Conservation (phyloP, 2,113 vertebrate genomes). For the Desmodus rotundus region DNA sequence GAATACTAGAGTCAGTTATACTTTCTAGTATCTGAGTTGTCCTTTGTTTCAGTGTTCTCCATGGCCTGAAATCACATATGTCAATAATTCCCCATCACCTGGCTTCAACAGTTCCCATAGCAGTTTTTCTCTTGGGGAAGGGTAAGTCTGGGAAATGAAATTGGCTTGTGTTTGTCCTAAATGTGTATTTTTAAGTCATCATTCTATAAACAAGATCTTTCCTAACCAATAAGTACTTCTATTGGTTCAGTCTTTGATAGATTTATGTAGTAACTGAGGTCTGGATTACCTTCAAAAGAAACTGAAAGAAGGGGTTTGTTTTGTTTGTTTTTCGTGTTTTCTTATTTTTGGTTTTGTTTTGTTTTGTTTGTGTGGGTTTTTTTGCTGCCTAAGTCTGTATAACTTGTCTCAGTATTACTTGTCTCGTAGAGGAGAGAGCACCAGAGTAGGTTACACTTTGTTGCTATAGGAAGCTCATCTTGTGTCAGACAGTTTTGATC, state of each 20-base stretch:
- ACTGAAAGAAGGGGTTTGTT: background rate
- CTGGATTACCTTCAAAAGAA: conserved; percentile 10
- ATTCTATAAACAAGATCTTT: conserved; percentile 15
- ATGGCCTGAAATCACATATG: conserved; percentile 95
- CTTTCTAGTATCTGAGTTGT: background rate
- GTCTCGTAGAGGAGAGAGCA: conserved; percentile 75
- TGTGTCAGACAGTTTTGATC: conserved; percentile 77
- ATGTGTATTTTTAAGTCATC: conserved; percentile 10
- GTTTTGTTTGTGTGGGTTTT: background rate
- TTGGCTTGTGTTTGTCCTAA: conserved; percentile 1
- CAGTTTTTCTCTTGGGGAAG: conserved; percentile 91
- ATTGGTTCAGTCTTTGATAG: background rate
- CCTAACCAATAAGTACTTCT: background rate
- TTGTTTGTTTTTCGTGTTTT: background rate
- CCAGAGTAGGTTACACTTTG: conserved; percentile 83
- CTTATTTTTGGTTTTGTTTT: background rate
- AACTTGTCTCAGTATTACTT: conserved; percentile 77
- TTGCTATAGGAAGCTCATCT: conserved; percentile 86
- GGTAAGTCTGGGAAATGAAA: conserved; percentile 80
- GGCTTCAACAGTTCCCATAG: conserved; percentile 93
- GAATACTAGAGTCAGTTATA: background rate
- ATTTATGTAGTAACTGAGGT: background rate
- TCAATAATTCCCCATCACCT: conserved; percentile 92
- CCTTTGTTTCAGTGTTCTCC: conserved; percentile 89
- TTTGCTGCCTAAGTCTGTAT: conserved; percentile 79